Evolutionary conservation across 2,113 vertebrate genomes (phyloP), one percentile per base, ranked within the genome.

Genomic region (Urocolius indicus): DNA sequence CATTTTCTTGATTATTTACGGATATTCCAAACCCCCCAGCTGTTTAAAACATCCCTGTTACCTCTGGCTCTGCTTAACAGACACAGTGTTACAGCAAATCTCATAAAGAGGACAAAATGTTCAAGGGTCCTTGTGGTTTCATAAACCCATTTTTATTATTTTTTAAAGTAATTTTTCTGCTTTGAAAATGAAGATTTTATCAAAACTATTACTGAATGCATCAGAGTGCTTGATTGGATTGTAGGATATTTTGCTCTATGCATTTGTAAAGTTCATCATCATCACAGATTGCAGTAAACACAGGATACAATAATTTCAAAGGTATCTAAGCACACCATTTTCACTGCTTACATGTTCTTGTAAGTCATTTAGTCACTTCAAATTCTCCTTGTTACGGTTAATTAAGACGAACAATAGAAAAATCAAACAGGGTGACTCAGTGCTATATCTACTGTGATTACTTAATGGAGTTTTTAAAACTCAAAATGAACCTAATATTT

Each of bases 31-130:
- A 41, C 83, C 41, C 49, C 89, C 61, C 79, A 46, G 38, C 49
- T 91, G 18, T 58, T 91, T 73, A n/a, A 91, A 89, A 73, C 10
- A 61, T 73, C 91, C 85, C 71, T 82, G 34, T 59, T 81, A 78
- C 74, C 91, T 91, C 54, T 91, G 74, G 45, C 79, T 93, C 92
- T 91, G 69, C 62, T 87, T 87, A 79, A 54, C 5, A 2, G 6
- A 29, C 61, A 81, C 6, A 16, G 43, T 4, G 9, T 84, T 82
- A 82, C 43, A 90, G 55, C 24, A 46, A 79, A 61, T 61, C 71
- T 57, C 45, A 27, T 1, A 63, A 54, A 67, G 10, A 84, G 26
- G 34, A 86, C 29, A 92, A 92, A 89, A 89, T 1, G 3, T 84
- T 89, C 84, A 78, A 34, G 30, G 23, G 14, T 71, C 48, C 27